phyloP scores from a whole-genome alignment of 2,888 invertebrate genomes.

The Dysmachus trigonus region DNA sequence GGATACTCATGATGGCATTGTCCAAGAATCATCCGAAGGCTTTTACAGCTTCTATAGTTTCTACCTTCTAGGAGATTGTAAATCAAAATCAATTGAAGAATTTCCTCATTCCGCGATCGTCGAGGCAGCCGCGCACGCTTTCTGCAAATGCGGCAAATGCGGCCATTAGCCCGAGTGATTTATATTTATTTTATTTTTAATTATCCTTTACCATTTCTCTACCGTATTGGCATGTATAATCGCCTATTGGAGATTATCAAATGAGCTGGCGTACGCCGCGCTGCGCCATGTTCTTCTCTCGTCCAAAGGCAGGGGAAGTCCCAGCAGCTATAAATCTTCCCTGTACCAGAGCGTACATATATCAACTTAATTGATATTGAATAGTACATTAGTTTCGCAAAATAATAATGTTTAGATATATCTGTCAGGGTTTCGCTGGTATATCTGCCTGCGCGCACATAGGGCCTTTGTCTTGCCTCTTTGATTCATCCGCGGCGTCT shows the following conservation, averaged over 20 bases:
- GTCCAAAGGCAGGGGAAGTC: not conserved
- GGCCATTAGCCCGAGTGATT: not conserved
- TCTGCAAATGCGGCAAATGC: not conserved
- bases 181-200: slow-evolving; percentile 17
- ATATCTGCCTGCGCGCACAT: not conserved
- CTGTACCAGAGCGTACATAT: slow-evolving; percentile 6
- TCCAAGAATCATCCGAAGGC: not conserved
- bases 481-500: slow-evolving; percentile 8
- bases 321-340: slow-evolving; percentile 8
- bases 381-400: slow-evolving; percentile 31
- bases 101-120: slow-evolving; percentile 5
- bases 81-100: not conserved
- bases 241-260: not conserved
- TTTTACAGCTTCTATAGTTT: not conserved
- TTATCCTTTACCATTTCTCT: slow-evolving; percentile 7
- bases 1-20: not conserved
- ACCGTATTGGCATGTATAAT: slow-evolving; percentile 23
- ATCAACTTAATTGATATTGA: slow-evolving; percentile 35
- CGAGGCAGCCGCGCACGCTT: not conserved
- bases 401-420: slow-evolving; percentile 33
- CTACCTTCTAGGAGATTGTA: not conserved
- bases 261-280: not conserved
- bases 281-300: not conserved
- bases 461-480: slow-evolving; percentile 15
- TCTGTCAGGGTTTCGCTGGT: not conserved